Conservation (phyloP, 1,140 invertebrate species). For the Calycopis cecrops region DNA sequence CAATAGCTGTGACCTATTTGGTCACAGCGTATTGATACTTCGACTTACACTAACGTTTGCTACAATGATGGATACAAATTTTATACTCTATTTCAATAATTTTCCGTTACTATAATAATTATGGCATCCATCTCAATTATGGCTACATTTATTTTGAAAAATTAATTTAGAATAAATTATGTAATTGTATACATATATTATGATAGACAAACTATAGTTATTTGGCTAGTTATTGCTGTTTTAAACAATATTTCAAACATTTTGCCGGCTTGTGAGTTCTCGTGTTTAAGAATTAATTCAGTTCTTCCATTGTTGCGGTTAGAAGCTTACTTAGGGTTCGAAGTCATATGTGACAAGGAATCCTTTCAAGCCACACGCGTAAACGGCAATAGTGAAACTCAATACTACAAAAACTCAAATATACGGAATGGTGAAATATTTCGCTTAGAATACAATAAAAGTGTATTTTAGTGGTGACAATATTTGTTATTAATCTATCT, state of each 20-base stretch:
- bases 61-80: no score
- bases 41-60: neutral
- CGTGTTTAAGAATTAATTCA: constrained; percentile 1
- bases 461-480: constrained; percentile 10
- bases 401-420: constrained; percentile 11
- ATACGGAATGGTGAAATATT: neutral
- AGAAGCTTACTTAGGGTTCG: constrained; percentile 22
- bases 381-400: constrained; percentile 24
- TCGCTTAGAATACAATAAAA: neutral
- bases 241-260: no score
- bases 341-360: constrained; percentile 32
- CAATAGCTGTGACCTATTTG: constrained; percentile 13
- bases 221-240: no score
- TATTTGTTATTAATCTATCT: no score
- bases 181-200: no score
- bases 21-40: neutral
- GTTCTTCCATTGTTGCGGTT: constrained; percentile 14
- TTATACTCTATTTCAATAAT: no score
- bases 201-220: no score
- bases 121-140: no score
- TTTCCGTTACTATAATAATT: no score
- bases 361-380: constrained; percentile 40
- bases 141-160: no score
- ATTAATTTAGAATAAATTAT: no score
- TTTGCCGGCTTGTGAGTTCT: neutral